These are phyloP conservation scores for Hypotaenidia okinawae DNA, from an alignment of 2,797 vertebrate species.

Conservation along the genomic window DNA sequence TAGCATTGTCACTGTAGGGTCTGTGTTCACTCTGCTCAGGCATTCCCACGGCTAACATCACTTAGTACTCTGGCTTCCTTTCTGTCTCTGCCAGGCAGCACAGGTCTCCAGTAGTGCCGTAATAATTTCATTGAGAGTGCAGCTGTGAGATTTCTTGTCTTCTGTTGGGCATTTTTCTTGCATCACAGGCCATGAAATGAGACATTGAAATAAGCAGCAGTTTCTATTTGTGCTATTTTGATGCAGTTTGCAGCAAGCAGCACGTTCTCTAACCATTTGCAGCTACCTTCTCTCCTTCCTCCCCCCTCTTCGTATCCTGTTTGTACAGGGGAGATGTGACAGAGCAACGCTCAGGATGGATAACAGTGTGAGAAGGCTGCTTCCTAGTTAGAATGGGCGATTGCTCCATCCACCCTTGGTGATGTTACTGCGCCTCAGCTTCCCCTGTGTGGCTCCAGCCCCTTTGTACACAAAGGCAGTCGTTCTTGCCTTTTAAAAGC, in stretches of 20 bases:
- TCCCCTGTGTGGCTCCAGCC: neutral
- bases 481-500: neutral
- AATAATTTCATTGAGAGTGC: neutral
- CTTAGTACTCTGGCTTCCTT: neutral
- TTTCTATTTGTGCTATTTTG: constrained; percentile 4
- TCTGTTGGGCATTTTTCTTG: constrained; percentile 5
- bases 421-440: neutral
- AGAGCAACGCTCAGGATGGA: neutral
- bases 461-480: neutral
- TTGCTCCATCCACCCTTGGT: neutral
- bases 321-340: neutral
- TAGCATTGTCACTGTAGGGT: neutral
- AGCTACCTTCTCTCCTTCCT: neutral
- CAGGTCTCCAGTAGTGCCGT: neutral
- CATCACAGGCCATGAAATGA: neutral
- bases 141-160: neutral
- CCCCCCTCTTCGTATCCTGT: neutral
- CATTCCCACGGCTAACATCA: neutral
- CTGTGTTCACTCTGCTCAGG: neutral
- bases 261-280: neutral
- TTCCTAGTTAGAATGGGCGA: neutral
- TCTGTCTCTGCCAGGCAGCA: neutral
- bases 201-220: neutral
- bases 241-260: neutral
- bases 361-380: neutral